Conservation (phyloP, 2,113 vertebrate genomes). For the Columba janthina region DNA sequence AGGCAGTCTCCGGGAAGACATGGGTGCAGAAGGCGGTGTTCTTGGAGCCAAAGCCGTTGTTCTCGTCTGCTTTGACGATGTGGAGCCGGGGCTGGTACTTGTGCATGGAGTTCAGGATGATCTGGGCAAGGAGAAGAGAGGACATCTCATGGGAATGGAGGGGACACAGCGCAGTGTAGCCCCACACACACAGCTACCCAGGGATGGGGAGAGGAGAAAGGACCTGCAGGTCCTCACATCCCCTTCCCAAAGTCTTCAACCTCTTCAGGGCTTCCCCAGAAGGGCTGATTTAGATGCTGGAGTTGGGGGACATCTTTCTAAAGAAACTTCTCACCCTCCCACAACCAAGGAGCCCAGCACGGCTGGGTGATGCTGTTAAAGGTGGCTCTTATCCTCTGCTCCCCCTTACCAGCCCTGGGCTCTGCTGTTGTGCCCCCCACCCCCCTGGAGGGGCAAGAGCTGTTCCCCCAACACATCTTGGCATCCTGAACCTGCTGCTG, state of each 20-base stretch:
- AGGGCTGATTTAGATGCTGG: too few relatives aligned
- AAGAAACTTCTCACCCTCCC: neutral
- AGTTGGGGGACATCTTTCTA: accelerated
- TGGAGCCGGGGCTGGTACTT: slow-evolving; percentile 98
- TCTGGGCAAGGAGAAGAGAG: slow-evolving; percentile 73
- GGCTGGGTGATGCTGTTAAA: accelerated
- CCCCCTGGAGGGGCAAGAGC: accelerated
- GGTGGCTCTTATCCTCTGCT: accelerated
- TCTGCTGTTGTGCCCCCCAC: neutral
- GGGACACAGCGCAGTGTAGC: accelerated
- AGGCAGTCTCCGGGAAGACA: slow-evolving; percentile 94
- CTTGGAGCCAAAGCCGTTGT: slow-evolving; percentile 98
- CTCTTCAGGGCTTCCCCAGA: neutral
- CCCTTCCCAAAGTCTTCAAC: neutral
- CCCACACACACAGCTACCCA: accelerated
- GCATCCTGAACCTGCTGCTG: neutral
- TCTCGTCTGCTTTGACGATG: slow-evolving; percentile 98
- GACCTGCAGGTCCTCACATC: neutral
- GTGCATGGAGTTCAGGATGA: slow-evolving; percentile 99
- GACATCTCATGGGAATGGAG: neutral
- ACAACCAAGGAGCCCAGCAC: neutral
- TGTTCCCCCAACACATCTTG: accelerated
- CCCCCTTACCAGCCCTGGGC: too few relatives aligned
- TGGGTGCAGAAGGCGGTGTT: slow-evolving; percentile 98
- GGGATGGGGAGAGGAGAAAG: too few relatives aligned